Conservation (phyloP, 2,888 invertebrate genomes). For the Serrognathus titanus region DNA sequence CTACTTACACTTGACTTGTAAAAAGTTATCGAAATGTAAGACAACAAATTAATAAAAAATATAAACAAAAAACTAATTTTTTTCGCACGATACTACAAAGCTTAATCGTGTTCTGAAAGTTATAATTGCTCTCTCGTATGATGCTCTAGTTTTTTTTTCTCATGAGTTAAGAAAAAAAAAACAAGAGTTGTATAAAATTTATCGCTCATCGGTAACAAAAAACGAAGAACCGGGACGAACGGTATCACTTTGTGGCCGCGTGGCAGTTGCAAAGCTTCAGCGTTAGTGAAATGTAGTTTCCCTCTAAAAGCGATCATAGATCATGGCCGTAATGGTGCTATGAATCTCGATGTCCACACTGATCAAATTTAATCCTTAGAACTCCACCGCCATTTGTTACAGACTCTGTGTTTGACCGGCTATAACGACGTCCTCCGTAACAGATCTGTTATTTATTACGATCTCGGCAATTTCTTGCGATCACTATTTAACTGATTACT, state of each 20-base stretch:
- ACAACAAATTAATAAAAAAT: too few species aligned
- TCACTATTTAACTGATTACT: conserved; percentile 33
- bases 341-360: conserved; percentile 53
- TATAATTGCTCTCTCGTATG: too few species aligned
- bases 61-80: too few species aligned
- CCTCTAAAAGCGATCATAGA: conserved; percentile 49
- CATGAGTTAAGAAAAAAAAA: too few species aligned
- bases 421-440: conserved; percentile 35
- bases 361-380: conserved; percentile 53
- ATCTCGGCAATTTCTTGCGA: conserved; percentile 29
- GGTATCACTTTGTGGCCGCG: conserved; percentile 30
- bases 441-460: conserved; percentile 31
- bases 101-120: too few species aligned
- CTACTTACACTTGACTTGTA: too few species aligned
- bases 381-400: conserved; percentile 39
- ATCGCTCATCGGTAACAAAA: too few species aligned
- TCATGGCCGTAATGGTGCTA: conserved; percentile 52
- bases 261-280: conserved; percentile 32
- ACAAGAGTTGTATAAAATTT: too few species aligned
- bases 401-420: conserved; percentile 39
- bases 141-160: too few species aligned
- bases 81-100: too few species aligned
- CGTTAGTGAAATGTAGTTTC: conserved; percentile 36
- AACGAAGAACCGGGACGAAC: too few species aligned
- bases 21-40: too few species aligned